Base-by-base conservation (phyloP, 2,888 invertebrate species). In the Spisula solida region DNA sequence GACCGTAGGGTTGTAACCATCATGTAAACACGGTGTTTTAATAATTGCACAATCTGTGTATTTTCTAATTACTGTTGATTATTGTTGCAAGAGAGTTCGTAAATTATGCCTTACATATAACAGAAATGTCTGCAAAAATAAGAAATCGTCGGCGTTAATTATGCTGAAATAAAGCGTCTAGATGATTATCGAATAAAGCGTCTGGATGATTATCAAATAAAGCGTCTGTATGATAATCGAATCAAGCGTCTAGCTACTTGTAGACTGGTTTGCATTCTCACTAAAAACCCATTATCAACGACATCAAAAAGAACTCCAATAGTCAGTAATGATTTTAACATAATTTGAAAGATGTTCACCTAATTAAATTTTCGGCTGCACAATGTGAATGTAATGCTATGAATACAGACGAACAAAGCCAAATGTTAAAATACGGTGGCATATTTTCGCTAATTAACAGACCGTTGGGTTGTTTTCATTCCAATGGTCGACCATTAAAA, bases 391-490 rank as follows among this genome's bases (percentile, higher is more conserved):
- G 75, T 34, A 29, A 34, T 25, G 80, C 47, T 51, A 48, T 80
- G 47, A 10, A 70, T 78, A 10, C 51, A 51, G 51, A 47, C 4
- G 82, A 70, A 70, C 47, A 34, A 82, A 70, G 82, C 47, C 14
- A 51, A n/a, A 78, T 51, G 18, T 78, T 51, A 29, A 75, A 31
- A 75, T 31, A 31, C 51, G 31, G 55, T 31, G 34, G 84, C 89
- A 88, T 86, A 88, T 91, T 86, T 66, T 82, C 86, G 34, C 55
- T 89, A 87, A 91, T 89, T 87, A 82, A 91, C 87, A 82, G 51
- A 83, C 89, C 79, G 83, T 87, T 86, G 87, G 79, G 79, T 84
- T 83, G 88, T 89, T 91, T 89, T 84, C 89, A 89, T 91, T 91
- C 89, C 89, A n/a, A 81, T 85, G 91, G 51, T 81, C 66, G 34